Evolutionary conservation across 2,797 vertebrate genomes (phyloP).

Genomic region (Phataginus tetradactyla): DNA sequence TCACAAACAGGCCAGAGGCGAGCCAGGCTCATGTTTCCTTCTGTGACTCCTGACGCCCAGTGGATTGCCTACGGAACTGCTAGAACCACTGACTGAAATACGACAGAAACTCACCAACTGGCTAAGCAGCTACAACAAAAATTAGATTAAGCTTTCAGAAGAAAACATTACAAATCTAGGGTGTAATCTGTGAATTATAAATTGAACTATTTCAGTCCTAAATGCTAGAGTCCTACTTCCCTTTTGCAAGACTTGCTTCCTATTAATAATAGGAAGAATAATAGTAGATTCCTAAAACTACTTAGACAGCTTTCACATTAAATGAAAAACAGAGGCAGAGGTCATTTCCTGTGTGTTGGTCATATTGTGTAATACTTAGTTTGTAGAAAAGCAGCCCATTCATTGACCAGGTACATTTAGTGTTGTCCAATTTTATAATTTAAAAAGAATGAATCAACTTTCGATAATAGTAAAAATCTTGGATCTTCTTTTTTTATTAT

Average conservation of each 20-base stretch:
- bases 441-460: background rate
- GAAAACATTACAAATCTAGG: background rate
- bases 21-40: background rate
- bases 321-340: background rate
- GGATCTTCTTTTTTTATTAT: background rate
- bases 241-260: background rate
- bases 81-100: background rate
- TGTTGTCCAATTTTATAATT: background rate
- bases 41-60: background rate
- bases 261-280: background rate
- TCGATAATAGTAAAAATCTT: background rate
- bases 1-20: background rate
- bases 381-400: background rate
- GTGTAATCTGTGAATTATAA: background rate
- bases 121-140: background rate
- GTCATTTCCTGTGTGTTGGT: background rate
- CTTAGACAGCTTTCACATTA: background rate
- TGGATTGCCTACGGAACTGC: background rate
- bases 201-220: background rate
- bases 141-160: background rate
- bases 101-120: background rate
- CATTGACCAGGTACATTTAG: background rate
- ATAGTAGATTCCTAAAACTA: background rate
- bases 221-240: background rate
- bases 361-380: background rate